Evolutionary conservation across 2,797 vertebrate species (phyloP).

Genomic region (Ibycter americanus): DNA sequence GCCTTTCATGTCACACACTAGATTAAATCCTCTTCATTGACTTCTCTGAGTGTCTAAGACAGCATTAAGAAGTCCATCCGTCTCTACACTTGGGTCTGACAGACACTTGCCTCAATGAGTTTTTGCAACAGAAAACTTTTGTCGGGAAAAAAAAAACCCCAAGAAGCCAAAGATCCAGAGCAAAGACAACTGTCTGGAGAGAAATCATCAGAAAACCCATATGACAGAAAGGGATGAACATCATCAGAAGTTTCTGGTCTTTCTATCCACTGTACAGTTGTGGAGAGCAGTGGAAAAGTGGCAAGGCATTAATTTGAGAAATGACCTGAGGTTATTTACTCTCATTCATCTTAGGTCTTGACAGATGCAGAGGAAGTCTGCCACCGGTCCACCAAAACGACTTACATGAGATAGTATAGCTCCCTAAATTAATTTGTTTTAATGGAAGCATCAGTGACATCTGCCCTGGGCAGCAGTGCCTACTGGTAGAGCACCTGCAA

Average conservation of each 20-base stretch:
- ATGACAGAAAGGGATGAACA: neutral
- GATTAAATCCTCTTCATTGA: conserved; percentile 29
- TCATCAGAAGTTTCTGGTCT: neutral
- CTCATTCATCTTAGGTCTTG: neutral
- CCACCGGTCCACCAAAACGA: neutral
- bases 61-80: neutral
- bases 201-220: neutral
- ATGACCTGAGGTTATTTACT: neutral
- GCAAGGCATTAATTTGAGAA: neutral
- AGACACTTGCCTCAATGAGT: conserved; percentile 3
- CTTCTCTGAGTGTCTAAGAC: neutral
- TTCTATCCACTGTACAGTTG: neutral
- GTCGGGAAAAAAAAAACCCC: neutral
- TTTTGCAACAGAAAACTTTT: conserved; percentile 5
- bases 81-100: neutral
- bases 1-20: conserved; percentile 10
- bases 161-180: neutral
- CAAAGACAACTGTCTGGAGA: neutral
- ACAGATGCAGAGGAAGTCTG: neutral
- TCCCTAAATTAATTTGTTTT: neutral
- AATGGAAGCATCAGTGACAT: neutral
- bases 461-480: neutral
- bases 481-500: neutral
- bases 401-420: neutral
- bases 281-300: neutral